A percentile compares a stretch with the other conserved stretches of the same genome.
Conservation (phyloP, 1,140 invertebrate genomes). For the Riptortus pedestris region DNA sequence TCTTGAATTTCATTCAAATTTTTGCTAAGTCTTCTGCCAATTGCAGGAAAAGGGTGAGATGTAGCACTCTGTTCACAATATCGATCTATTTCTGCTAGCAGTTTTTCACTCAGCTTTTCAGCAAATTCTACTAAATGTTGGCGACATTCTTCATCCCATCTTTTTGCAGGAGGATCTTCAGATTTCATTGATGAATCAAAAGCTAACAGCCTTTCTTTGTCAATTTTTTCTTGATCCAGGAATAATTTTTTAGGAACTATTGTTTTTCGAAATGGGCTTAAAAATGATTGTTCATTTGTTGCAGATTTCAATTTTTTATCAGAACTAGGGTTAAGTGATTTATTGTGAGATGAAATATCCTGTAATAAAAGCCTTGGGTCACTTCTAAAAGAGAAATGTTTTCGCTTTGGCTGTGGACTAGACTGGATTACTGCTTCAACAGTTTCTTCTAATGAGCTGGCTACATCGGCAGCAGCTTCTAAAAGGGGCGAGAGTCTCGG, state of each 20-base stretch:
- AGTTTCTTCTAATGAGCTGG: constrained; percentile 53
- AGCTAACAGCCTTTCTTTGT: neutral
- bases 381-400: constrained; percentile 38
- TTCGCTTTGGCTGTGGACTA: constrained; percentile 44
- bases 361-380: constrained; percentile 35
- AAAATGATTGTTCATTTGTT: neutral
- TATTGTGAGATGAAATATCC: constrained; percentile 20
- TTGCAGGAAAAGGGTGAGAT: constrained; percentile 12
- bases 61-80: constrained; percentile 38
- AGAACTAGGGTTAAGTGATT: neutral
- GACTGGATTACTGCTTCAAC: constrained; percentile 51
- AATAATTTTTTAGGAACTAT: constrained; percentile 11
- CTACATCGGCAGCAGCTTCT: constrained; percentile 54
- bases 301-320: neutral
- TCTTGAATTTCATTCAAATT: constrained; percentile 45
- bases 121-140: constrained; percentile 64
- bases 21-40: constrained; percentile 5
- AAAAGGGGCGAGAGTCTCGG: constrained; percentile 39
- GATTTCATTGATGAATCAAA: neutral
- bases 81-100: constrained; percentile 63
- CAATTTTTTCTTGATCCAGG: constrained; percentile 2
- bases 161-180: constrained; percentile 1
- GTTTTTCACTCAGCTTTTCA: constrained; percentile 60
- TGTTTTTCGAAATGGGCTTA: neutral
- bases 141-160: constrained; percentile 51